A percentile compares a stretch with the other conserved stretches of the same genome.
phyloP scores from a whole-genome alignment of 2,797 vertebrate genomes.

The Poecilia wingei region DNA sequence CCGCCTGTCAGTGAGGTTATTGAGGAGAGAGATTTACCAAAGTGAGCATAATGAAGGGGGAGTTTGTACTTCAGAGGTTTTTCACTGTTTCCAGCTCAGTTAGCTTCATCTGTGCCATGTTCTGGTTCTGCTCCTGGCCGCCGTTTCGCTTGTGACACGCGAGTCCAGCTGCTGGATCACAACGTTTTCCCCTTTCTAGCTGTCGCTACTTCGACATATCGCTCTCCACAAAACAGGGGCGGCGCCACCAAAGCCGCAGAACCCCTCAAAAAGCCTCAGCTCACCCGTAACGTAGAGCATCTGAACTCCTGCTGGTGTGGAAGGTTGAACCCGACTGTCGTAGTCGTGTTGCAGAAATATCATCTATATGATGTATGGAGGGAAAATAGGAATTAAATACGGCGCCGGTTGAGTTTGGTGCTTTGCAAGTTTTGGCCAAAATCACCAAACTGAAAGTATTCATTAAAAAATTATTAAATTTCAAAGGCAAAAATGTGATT shows the following conservation, averaged over 20 bases:
- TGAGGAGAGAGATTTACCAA: slow-evolving; percentile 18
- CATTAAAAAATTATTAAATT: neutral
- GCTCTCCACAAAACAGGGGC: slow-evolving; percentile 61
- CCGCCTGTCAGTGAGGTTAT: slow-evolving; percentile 41
- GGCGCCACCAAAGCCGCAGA: slow-evolving; percentile 44
- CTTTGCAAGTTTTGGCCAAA: neutral
- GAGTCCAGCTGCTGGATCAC: slow-evolving; percentile 50
- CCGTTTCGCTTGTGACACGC: slow-evolving; percentile 34
- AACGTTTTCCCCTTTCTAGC: slow-evolving; percentile 46
- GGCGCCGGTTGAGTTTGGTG: neutral
- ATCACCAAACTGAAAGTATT: neutral
- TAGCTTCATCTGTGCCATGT: slow-evolving; percentile 43
- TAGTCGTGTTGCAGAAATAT: slow-evolving; percentile 50
- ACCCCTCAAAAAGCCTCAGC: slow-evolving; percentile 28
- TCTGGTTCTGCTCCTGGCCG: slow-evolving; percentile 49
- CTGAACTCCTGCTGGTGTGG: neutral
- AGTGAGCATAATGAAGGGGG: neutral
- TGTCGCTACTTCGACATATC: slow-evolving; percentile 61
- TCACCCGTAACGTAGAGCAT: slow-evolving; percentile 1
- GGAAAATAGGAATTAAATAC: neutral
- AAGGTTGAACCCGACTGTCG: slow-evolving; percentile 19
- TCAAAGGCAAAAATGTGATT: neutral
- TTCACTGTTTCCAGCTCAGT: slow-evolving; percentile 59
- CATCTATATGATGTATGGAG: slow-evolving; percentile 24
- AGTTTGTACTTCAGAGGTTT: slow-evolving; percentile 49